phyloP scores from a whole-genome alignment of 2,113 vertebrate genomes.

The Acrocephalus arundinaceus region DNA sequence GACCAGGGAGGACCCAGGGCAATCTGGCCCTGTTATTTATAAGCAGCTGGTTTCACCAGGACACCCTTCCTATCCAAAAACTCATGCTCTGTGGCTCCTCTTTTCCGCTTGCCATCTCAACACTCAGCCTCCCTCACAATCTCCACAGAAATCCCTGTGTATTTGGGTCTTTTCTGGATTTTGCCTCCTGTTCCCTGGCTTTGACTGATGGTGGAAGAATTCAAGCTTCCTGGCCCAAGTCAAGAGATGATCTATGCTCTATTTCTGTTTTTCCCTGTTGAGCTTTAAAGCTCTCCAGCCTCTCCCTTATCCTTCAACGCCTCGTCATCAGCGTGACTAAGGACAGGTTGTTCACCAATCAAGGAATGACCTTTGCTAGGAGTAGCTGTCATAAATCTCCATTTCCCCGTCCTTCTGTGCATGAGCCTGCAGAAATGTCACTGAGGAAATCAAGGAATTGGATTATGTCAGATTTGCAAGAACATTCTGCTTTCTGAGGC shows the following conservation, averaged over 20 bases:
- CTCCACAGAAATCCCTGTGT: background rate
- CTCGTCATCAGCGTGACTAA: conserved; percentile 37
- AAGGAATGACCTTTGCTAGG: conserved; percentile 55
- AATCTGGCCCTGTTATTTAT: background rate
- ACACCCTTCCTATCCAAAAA: background rate
- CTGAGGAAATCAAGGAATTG: conserved; percentile 4
- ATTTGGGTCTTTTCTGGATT: background rate
- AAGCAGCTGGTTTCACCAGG: background rate
- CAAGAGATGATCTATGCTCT: background rate
- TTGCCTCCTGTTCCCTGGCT: background rate
- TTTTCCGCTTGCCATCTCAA: rapidly evolving
- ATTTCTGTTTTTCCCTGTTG: background rate
- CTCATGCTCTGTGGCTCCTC: background rate
- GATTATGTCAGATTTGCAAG: background rate
- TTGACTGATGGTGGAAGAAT: background rate
- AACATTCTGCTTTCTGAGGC: background rate
- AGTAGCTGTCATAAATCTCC: conserved; percentile 43
- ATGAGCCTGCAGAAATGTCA: conserved; percentile 38
- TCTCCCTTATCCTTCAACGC: background rate
- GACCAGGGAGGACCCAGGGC: background rate
- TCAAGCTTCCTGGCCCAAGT: background rate
- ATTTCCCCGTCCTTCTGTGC: background rate
- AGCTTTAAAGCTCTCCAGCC: background rate
- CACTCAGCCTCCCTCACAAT: background rate
- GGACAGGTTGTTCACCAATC: conserved; percentile 38